Evolutionary conservation across 2,113 vertebrate species (phyloP).

Genomic region (Eolophus roseicapilla): DNA sequence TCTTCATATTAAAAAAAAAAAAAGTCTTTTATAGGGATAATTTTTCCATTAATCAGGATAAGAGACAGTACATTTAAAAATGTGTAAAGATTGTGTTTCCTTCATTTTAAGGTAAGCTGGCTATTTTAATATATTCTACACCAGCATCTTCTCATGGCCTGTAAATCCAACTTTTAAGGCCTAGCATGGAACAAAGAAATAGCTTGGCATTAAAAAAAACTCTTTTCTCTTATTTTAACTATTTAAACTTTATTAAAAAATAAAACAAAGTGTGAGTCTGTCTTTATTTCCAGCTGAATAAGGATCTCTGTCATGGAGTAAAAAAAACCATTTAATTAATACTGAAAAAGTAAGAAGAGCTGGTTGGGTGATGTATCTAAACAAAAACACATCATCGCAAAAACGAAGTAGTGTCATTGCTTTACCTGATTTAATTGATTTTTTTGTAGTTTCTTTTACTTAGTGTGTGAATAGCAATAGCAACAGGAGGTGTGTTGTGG

Average conservation of each 20-base stretch:
- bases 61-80: background rate
- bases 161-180: constrained; percentile 15
- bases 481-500: background rate
- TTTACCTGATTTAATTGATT: background rate
- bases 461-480: background rate
- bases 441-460: background rate
- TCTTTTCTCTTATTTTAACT: constrained; percentile 65
- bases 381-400: background rate
- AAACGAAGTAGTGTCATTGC: background rate
- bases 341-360: background rate
- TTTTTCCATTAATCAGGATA: background rate
- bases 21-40: background rate
- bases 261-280: constrained; percentile 50
- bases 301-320: background rate
- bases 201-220: constrained; percentile 52
- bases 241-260: constrained; percentile 73
- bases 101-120: constrained; percentile 30
- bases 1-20: background rate
- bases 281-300: constrained; percentile 60
- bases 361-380: background rate
- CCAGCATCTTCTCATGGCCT: constrained; percentile 29
- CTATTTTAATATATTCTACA: constrained; percentile 4
- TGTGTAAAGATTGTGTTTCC: background rate
- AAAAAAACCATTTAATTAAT: background rate
- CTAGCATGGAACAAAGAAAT: constrained; percentile 57